phyloP scores from a whole-genome alignment of 1,140 invertebrate genomes.

The Macrocentrus cingulum region DNA sequence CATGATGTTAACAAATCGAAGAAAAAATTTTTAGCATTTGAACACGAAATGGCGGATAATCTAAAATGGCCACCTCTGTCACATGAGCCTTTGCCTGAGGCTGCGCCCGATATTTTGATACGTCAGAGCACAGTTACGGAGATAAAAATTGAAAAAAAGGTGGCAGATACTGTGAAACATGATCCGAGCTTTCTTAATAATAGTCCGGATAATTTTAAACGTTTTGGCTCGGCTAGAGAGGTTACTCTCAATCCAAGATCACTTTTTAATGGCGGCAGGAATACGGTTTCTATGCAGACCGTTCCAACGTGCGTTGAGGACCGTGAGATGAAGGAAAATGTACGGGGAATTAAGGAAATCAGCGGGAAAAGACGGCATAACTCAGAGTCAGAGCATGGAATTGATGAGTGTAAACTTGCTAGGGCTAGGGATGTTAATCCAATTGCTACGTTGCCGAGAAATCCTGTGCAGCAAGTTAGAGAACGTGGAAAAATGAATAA shows the following conservation, averaged over 20 bases:
- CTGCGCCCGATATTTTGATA: slow-evolving; percentile 43
- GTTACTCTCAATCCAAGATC: slow-evolving; percentile 52
- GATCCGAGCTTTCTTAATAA: slow-evolving; percentile 36
- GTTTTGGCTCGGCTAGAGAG: slow-evolving; percentile 51
- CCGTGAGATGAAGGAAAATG: slow-evolving; percentile 24
- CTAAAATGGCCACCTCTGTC: slow-evolving; percentile 64
- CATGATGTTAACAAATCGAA: slow-evolving; percentile 64
- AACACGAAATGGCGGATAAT: slow-evolving; percentile 61
- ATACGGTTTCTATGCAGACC: slow-evolving; percentile 51
- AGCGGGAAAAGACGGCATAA: slow-evolving; percentile 46
- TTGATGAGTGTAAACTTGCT: slow-evolving; percentile 32
- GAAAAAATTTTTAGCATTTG: slow-evolving; percentile 64
- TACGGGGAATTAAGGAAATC: slow-evolving; percentile 22
- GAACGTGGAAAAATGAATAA: slow-evolving; percentile 44
- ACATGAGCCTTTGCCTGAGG: slow-evolving; percentile 49
- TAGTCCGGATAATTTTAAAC: slow-evolving; percentile 33
- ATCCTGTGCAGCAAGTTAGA: slow-evolving; percentile 30
- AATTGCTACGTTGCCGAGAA: slow-evolving; percentile 51
- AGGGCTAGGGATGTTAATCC: slow-evolving; percentile 46
- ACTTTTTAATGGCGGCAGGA: slow-evolving; percentile 46
- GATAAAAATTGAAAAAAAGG: slow-evolving; percentile 53
- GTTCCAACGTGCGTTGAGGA: slow-evolving; percentile 50
- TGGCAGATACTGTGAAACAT: slow-evolving; percentile 34
- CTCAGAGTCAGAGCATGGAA: slow-evolving; percentile 52
- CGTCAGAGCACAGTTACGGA: slow-evolving; percentile 51